phyloP scores from a whole-genome alignment of 2,888 invertebrate genomes.

The Callyntrura guangdongensis region DNA sequence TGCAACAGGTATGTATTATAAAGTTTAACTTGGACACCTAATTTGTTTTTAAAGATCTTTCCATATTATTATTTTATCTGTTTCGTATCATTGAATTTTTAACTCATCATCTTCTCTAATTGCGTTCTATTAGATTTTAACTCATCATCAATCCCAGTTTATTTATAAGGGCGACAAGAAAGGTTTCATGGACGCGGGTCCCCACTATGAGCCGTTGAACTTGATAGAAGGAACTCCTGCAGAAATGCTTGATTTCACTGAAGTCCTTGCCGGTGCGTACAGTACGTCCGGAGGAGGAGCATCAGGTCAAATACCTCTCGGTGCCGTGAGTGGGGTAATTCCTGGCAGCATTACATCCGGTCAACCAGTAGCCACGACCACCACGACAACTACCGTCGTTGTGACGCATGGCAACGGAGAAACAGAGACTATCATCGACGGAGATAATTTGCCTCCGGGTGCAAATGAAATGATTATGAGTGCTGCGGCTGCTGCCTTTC shows the following conservation, averaged over 20 bases:
- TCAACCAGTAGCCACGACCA: slow-evolving; percentile 80
- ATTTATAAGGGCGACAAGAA: slow-evolving; percentile 79
- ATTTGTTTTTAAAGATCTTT: not conserved
- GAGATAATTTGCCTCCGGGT: slow-evolving; percentile 83
- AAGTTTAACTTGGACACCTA: not conserved
- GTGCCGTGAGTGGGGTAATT: slow-evolving; percentile 62
- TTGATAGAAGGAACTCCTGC: slow-evolving; percentile 75
- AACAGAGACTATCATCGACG: slow-evolving; percentile 84
- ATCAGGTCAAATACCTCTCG: slow-evolving; percentile 62
- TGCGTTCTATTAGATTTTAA: slow-evolving; percentile 81
- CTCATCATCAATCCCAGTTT: slow-evolving; percentile 82
- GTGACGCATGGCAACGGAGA: slow-evolving; percentile 84
- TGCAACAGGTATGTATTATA: slow-evolving; percentile 82
- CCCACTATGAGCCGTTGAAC: slow-evolving; percentile 65
- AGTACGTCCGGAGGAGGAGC: slow-evolving; percentile 70
- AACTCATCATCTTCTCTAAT: no score
- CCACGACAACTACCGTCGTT: slow-evolving; percentile 84
- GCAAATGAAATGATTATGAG: slow-evolving; percentile 84
- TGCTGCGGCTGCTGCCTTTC: slow-evolving; percentile 83
- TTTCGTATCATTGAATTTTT: slow-evolving; percentile 13
- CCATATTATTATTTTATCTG: not conserved
- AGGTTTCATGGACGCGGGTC: slow-evolving; percentile 68
- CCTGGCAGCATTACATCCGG: slow-evolving; percentile 42
- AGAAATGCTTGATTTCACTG: slow-evolving; percentile 82
- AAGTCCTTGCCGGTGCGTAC: slow-evolving; percentile 82